A percentile compares a stretch with the other conserved stretches of the same genome.
Conservation (phyloP, 1,140 invertebrate species). For the Bombus huntii region DNA sequence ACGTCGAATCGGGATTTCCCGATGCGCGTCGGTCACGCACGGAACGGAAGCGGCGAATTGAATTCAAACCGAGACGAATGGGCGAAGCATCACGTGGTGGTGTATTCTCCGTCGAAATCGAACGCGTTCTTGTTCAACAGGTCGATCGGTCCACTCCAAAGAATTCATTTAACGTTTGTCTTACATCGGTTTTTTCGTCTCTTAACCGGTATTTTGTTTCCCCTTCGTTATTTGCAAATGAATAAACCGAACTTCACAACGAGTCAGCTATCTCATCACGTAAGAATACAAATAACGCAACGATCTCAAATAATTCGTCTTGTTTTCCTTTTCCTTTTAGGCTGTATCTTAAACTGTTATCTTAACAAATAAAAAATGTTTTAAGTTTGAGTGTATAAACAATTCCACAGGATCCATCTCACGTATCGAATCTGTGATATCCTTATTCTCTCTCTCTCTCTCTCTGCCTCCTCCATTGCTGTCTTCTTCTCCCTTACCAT, state of each 20-base stretch:
- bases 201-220: background rate
- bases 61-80: slow-evolving; percentile 39
- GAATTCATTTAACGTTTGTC: slow-evolving; percentile 1
- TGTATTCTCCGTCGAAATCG: slow-evolving; percentile 19
- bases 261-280: background rate
- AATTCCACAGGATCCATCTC: background rate
- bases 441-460: background rate
- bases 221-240: background rate
- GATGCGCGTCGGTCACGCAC: slow-evolving; percentile 33
- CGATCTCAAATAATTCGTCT: background rate
- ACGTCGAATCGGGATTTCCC: slow-evolving; percentile 8
- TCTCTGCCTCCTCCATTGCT: background rate
- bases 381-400: background rate
- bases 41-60: slow-evolving; percentile 46
- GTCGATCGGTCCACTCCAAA: background rate
- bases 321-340: background rate
- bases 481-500: slow-evolving; percentile 16
- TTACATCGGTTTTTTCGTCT: background rate
- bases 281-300: background rate
- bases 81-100: background rate
- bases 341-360: background rate
- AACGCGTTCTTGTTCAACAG: background rate
- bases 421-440: no score
- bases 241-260: background rate
- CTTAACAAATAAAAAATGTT: background rate